Evolutionary conservation across 2,113 vertebrate genomes (phyloP), one percentile per base, ranked within the genome.

Genomic region (Cebus imitator): DNA sequence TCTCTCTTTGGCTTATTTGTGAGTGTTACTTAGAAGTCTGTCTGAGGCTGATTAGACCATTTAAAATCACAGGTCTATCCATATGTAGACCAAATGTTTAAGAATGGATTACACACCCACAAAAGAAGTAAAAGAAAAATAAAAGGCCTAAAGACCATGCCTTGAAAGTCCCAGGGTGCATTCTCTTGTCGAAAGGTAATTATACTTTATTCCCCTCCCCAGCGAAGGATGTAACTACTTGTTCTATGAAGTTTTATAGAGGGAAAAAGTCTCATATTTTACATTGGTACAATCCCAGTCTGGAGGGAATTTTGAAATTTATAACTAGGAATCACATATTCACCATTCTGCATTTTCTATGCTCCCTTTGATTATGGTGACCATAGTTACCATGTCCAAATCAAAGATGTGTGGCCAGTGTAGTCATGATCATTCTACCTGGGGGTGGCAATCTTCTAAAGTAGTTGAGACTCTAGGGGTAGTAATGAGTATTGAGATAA

Each of bases 81-180:
- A 98, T 98, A 93, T 98, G 98, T 90, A 98, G 94, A 93, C 98
- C 98, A 99, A 98, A 98, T 99, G 98, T 98, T 98, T 98, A 82
- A 96, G 93, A 96, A 98, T 95, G 84, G 95, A 96, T 92, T 95
- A 87, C 52, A 92, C 10, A 89, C 58, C 35, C 93, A 97, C 94
- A 94, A 96, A 97, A 96, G 92, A 97, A 95, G 89, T 82, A 96
- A 73, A 66, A 96, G 79, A 96, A 97, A 98, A 97, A 97, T 95
- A 97, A 92, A 97, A 97, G 61, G 14, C 0, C 43, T 95, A 90
- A 48, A 80, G 91, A 66, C 64, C 91, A 87, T 97, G 66, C 78
- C 91, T 97, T 98, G 72, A 93, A 97, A 96, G 91, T 92, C 93
- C 83, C 90, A 95, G 79, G 52, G 48, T 73, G 17, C n/a, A 93